phyloP scores from a whole-genome alignment of 1,140 invertebrate species.

The Drosophila leontia region DNA sequence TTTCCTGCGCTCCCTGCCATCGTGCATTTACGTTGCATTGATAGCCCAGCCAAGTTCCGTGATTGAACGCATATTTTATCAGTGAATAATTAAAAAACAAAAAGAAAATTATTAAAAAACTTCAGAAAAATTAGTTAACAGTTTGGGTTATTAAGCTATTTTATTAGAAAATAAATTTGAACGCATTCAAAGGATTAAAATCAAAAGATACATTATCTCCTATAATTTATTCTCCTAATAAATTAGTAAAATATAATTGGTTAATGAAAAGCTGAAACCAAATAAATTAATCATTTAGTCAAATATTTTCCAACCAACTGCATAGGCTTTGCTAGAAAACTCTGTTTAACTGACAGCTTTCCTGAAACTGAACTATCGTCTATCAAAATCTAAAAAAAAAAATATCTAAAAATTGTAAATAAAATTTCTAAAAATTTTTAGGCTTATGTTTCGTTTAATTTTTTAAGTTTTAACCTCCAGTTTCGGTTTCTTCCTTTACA shows the following conservation, averaged over 20 bases:
- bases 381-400: not conserved
- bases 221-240: not conserved
- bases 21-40: conserved; percentile 40
- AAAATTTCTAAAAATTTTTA: not conserved
- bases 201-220: not conserved
- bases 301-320: too few species aligned
- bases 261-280: not conserved
- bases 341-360: not conserved
- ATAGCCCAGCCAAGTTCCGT: conserved; percentile 42
- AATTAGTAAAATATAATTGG: not conserved
- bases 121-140: too few species aligned
- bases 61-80: conserved; percentile 14
- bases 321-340: not conserved
- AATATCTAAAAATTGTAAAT: too few species aligned
- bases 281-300: not conserved
- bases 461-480: not conserved
- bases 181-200: too few species aligned
- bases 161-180: too few species aligned
- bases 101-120: not conserved
- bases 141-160: too few species aligned
- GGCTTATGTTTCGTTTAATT: not conserved
- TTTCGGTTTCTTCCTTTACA: not conserved
- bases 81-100: not conserved
- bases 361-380: not conserved
- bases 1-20: conserved; percentile 69